Evolutionary conservation across 1,140 invertebrate species (phyloP).

Genomic region (Eriocheir sinensis): DNA sequence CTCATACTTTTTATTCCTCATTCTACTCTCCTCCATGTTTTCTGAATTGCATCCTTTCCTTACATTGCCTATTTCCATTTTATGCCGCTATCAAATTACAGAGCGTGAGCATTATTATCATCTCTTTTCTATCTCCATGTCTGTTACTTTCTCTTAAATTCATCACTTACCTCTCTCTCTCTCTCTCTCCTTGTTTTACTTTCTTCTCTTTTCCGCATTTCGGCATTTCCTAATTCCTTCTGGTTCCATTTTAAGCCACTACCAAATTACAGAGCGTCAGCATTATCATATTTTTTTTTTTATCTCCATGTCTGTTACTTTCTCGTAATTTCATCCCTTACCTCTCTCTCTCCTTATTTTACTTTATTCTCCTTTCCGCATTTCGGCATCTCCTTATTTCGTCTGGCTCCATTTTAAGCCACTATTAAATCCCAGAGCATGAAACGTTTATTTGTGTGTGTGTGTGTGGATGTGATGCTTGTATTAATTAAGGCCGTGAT

Average conservation of each 20-base stretch:
- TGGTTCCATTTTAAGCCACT: no score
- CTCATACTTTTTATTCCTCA: not conserved
- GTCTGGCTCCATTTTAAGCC: no score
- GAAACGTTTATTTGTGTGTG: no score
- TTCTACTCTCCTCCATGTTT: not conserved
- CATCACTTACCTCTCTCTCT: not conserved
- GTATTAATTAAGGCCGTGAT: no score
- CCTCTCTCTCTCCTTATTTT: not conserved
- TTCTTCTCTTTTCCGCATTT: no score
- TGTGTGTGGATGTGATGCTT: no score
- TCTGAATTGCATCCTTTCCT: not conserved
- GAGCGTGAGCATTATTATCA: no score
- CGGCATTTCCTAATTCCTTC: no score
- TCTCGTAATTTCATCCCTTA: not conserved
- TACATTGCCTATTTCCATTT: not conserved
- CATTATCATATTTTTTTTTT: not conserved
- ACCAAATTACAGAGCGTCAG: no score
- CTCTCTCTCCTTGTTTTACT: not conserved
- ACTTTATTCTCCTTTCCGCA: not conserved
- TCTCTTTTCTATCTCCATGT: not conserved
- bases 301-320: not conserved
- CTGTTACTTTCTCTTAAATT: not conserved
- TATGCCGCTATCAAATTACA: no score
- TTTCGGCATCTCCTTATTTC: no score
- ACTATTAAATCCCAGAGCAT: no score